Evolutionary conservation across 2,888 invertebrate species (phyloP), one percentile per base, ranked within the genome.

Genomic region (Fissipunctia ypsillon): DNA sequence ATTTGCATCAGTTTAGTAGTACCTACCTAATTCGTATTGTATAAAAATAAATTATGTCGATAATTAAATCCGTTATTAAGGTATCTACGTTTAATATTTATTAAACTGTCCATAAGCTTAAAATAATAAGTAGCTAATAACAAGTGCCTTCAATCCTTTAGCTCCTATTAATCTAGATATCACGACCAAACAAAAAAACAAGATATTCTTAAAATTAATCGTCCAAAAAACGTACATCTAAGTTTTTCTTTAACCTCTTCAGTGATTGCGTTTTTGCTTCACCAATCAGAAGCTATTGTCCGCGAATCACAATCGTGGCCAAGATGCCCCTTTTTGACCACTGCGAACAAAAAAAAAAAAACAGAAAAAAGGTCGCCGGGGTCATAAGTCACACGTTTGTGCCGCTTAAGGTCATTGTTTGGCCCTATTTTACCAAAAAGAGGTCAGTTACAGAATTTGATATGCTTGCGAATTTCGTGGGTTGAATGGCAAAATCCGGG

Each of bases 201-300:
- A 56, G 43, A 2, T n/a, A 57, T 64, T 60, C 74, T 73, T 73
- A 71, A 75, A 76, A 84, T 69, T 72, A 82, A 79, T 77, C 64
- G 75, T 73, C 43, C 56, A 77, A 76, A 76, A 78, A 78, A 69
- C 70, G n/a, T 54, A 64, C 64, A 66, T 63, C 67, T 61, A 73
- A 57, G 43, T 81, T 80, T 87, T 80, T 74, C 50, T 79, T 64
- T 67, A 68, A 75, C 72, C 43, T 76, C 65, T 75, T 75, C 76
- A 84, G 70, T 69, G 83, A 88, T 79, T 77, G 75, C 79, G 89
- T 94, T 93, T 93, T 94, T 93, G 88, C 91, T 85, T 88, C 78
- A 85, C 84, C 85, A 95, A 96, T 95, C 94, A 95, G 91, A 85
- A 89, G 84, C 89, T 86, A 94, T 95, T 96, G 95, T 96, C 93